Conservation (phyloP, 1,140 invertebrate genomes). For the Eurosta solidaginis region DNA sequence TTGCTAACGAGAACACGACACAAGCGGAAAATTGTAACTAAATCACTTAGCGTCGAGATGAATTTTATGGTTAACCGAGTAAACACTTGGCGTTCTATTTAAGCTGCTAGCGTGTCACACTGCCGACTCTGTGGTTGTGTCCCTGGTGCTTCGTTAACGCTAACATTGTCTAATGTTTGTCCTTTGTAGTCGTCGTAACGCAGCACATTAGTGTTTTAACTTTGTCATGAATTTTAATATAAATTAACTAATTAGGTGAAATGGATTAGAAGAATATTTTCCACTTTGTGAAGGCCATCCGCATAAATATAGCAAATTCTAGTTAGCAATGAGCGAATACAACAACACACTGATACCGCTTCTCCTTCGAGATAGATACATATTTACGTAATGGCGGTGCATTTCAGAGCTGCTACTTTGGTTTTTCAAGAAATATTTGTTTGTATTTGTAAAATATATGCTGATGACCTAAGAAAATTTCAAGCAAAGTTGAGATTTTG, state of each 20-base stretch:
- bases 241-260: constrained; percentile 28
- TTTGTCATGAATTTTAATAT: constrained; percentile 24
- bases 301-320: neutral
- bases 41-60: constrained; percentile 20
- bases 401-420: no score
- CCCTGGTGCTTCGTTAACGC: neutral
- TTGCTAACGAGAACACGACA: neutral
- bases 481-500: no score
- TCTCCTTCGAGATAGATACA: neutral
- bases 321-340: no score
- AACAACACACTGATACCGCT: no score
- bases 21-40: constrained; percentile 19
- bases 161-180: neutral
- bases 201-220: constrained; percentile 11
- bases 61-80: constrained; percentile 17
- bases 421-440: no score
- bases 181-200: neutral
- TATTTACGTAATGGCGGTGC: no score
- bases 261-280: constrained; percentile 27
- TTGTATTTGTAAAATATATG: no score
- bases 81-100: neutral
- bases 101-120: neutral
- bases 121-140: no score
- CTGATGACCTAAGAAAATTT: no score
- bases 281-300: neutral